phyloP scores from a whole-genome alignment of 2,113 vertebrate species.

The Triplophysa rosa region DNA sequence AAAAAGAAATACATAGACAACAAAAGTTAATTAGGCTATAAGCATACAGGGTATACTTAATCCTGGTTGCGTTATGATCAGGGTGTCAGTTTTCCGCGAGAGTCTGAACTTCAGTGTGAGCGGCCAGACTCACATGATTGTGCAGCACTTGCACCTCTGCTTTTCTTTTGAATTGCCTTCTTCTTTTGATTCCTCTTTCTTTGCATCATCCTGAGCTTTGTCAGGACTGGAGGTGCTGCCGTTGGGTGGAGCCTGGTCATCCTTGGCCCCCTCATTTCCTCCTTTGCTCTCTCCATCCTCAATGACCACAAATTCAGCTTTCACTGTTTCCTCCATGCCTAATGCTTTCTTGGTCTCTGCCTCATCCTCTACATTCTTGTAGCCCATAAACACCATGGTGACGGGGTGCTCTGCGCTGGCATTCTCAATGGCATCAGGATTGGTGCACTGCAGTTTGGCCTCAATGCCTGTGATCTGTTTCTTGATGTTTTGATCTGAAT shows the following conservation, averaged over 20 bases:
- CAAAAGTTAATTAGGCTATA: slow-evolving; percentile 55
- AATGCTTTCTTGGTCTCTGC: slow-evolving; percentile 84
- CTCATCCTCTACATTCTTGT: slow-evolving; percentile 94
- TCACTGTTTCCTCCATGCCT: slow-evolving; percentile 87
- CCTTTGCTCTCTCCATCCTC: slow-evolving; percentile 84
- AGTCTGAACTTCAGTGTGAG: slow-evolving; percentile 32
- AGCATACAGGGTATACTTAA: slow-evolving; percentile 43
- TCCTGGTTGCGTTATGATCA: slow-evolving; percentile 24
- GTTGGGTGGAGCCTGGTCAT: slow-evolving; percentile 78
- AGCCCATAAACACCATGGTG: slow-evolving; percentile 98
- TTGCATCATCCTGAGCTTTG: slow-evolving; percentile 59
- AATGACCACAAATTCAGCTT: slow-evolving; percentile 92
- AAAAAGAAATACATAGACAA: slow-evolving; percentile 76
- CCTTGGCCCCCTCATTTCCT: slow-evolving; percentile 63
- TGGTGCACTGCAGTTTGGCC: slow-evolving; percentile 76
- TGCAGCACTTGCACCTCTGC: slow-evolving; percentile 92
- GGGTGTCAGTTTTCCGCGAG: slow-evolving; percentile 22
- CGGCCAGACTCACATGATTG: slow-evolving; percentile 83
- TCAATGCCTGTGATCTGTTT: slow-evolving; percentile 85
- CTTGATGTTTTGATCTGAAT: slow-evolving; percentile 68
- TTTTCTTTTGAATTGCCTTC: slow-evolving; percentile 79
- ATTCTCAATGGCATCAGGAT: slow-evolving; percentile 70
- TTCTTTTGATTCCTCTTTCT: slow-evolving; percentile 74
- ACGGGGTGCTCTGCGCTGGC: slow-evolving; percentile 87
- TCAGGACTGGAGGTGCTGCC: slow-evolving; percentile 77